Evolutionary conservation across 2,113 vertebrate genomes (phyloP).

Genomic region (Plestiodon gilberti): DNA sequence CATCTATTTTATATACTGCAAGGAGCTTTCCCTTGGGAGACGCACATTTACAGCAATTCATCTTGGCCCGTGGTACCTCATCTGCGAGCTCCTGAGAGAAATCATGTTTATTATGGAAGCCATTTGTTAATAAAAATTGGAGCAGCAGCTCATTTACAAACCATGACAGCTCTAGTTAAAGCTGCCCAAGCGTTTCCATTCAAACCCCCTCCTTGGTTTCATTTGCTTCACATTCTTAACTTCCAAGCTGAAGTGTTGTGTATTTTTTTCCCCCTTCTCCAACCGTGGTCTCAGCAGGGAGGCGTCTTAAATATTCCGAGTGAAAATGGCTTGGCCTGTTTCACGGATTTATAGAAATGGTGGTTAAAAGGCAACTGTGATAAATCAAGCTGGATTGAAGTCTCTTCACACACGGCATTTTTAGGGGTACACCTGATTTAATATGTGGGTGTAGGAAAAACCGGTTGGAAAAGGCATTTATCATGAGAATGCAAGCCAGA

Average conservation of each 20-base stretch:
- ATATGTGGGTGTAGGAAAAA: background rate
- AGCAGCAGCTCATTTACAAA: slow-evolving; percentile 54
- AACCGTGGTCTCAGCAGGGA: background rate
- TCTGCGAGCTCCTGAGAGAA: slow-evolving; percentile 47
- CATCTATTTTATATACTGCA: slow-evolving; percentile 23
- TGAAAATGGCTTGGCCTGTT: background rate
- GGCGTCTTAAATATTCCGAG: background rate
- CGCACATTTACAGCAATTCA: slow-evolving; percentile 31
- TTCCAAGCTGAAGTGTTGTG: background rate
- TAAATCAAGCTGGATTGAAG: background rate
- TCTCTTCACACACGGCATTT: background rate
- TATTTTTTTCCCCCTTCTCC: background rate
- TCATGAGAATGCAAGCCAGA: too few species aligned
- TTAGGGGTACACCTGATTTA: background rate
- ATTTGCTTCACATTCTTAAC: background rate
- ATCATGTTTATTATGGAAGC: slow-evolving; percentile 53
- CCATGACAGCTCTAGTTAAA: slow-evolving; percentile 23
- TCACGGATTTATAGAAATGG: rapidly evolving
- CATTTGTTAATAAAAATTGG: slow-evolving; percentile 59
- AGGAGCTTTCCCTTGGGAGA: slow-evolving; percentile 19
- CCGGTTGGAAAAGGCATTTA: too few species aligned
- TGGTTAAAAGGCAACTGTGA: background rate
- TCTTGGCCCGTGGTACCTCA: slow-evolving; percentile 27
- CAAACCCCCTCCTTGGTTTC: background rate
- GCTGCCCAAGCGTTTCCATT: slow-evolving; percentile 1